A percentile compares a stretch with the other conserved stretches of the same genome.
Evolutionary conservation across 2,113 vertebrate genomes (phyloP).

Genomic region (Calyptommatus sinebrachiatus): DNA sequence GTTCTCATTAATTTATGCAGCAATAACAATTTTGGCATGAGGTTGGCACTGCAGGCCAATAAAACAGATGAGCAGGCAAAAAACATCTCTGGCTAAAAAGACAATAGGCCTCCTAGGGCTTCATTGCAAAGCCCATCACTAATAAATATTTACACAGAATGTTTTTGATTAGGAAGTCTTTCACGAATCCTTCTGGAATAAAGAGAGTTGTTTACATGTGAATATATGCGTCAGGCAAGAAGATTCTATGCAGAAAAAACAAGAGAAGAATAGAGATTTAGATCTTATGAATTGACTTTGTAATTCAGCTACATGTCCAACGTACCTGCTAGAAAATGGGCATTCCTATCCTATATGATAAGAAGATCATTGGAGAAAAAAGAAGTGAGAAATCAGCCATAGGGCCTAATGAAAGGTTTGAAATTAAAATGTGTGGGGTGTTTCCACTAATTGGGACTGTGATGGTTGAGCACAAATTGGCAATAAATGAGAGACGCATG

Average conservation of each 20-base stretch:
- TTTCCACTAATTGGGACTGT: not conserved
- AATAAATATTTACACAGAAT: constrained; percentile 51
- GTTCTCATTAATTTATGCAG: constrained; percentile 63
- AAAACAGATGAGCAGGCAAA: constrained; percentile 65
- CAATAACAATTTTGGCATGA: constrained; percentile 58
- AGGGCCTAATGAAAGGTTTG: not conserved
- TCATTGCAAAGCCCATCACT: constrained; percentile 43
- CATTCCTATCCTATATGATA: not conserved
- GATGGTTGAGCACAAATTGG: not conserved
- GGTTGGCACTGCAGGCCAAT: constrained; percentile 33
- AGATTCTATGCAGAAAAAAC: not conserved
- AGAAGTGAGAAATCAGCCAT: not conserved
- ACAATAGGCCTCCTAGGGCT: constrained; percentile 50
- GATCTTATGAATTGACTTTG: not conserved
- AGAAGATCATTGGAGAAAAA: not conserved
- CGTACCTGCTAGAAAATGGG: not conserved
- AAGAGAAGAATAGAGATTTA: not conserved
- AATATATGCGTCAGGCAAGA: constrained; percentile 5
- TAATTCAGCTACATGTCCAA: not conserved
- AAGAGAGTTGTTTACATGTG: not conserved
- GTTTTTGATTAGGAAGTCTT: constrained; percentile 21
- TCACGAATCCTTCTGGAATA: constrained; percentile 15
- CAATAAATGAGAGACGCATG: not conserved
- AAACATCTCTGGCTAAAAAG: constrained; percentile 45
- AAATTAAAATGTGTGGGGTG: not conserved